Evolutionary conservation across 2,113 vertebrate species (phyloP).

Genomic region (Ictalurus furcatus): DNA sequence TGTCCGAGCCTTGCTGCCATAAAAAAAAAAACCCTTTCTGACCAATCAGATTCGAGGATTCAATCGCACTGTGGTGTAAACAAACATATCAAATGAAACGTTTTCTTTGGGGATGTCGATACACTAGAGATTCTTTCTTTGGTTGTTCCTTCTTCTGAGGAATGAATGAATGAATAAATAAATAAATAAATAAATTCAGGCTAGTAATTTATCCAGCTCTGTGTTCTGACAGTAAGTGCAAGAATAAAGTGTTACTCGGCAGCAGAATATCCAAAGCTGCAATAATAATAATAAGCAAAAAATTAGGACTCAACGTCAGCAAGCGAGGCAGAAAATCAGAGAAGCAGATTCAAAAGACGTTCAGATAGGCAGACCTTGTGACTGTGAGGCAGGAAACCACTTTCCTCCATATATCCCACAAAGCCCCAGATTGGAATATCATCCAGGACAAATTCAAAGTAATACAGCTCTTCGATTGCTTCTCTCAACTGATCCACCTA

Average conservation of each 20-base stretch:
- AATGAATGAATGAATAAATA: too few relatives aligned
- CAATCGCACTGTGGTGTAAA: not conserved
- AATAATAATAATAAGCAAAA: not conserved
- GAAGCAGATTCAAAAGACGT: not conserved
- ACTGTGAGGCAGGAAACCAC: slow-evolving; percentile 87
- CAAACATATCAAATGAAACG: not conserved
- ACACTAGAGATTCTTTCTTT: not conserved
- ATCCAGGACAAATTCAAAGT: slow-evolving; percentile 92
- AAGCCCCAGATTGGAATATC: slow-evolving; percentile 90
- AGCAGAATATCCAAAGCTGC: not conserved
- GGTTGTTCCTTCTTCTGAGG: not conserved
- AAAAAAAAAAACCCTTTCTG: not conserved
- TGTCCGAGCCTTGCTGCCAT: too few relatives aligned
- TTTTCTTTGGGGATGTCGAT: not conserved
- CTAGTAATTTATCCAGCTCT: not conserved
- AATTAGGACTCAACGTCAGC: not conserved
- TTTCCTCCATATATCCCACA: slow-evolving; percentile 91
- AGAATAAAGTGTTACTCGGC: not conserved
- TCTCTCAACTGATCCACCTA: slow-evolving; percentile 85
- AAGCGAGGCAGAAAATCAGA: not conserved
- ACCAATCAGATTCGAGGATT: not conserved
- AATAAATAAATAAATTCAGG: too few relatives aligned
- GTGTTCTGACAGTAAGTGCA: not conserved
- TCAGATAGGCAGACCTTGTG: slow-evolving; percentile 69
- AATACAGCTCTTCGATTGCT: slow-evolving; percentile 90